Evolutionary conservation across 2,113 vertebrate species (phyloP).

Genomic region (Daubentonia madagascariensis): DNA sequence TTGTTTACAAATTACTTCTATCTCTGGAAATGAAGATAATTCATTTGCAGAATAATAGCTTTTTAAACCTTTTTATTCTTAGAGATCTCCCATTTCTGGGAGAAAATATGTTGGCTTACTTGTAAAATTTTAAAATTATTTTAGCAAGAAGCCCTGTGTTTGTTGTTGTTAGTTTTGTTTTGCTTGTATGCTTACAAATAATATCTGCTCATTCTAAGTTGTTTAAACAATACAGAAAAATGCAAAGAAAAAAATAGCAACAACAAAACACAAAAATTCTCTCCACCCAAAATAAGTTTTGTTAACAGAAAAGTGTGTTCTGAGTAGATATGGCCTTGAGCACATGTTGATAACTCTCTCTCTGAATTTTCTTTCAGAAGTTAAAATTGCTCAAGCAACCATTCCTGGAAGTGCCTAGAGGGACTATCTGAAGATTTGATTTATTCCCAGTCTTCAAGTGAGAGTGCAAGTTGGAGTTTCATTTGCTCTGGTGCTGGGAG

Average conservation of each 20-base stretch:
- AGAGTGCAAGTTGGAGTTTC: neutral
- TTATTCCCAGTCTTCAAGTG: neutral
- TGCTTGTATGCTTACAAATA: neutral
- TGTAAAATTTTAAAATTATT: neutral
- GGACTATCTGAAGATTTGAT: neutral
- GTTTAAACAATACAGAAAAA: neutral
- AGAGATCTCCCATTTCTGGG: neutral
- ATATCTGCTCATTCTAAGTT: neutral
- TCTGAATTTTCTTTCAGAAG: neutral
- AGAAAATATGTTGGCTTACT: neutral
- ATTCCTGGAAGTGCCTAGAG: neutral
- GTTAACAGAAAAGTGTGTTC: neutral
- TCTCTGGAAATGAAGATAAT: neutral
- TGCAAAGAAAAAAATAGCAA: neutral
- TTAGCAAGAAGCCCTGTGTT: neutral
- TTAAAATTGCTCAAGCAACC: neutral
- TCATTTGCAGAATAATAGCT: neutral
- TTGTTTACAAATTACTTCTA: neutral
- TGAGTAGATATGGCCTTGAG: neutral
- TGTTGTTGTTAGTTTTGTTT: neutral
- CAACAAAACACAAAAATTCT: neutral
- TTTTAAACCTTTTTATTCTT: neutral
- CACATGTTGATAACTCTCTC: neutral
- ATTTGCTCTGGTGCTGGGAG: neutral
- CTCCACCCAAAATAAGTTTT: neutral